Conservation (phyloP, 53 echinoderm and acorn worm species). For the Echinometra lucunter region DNA sequence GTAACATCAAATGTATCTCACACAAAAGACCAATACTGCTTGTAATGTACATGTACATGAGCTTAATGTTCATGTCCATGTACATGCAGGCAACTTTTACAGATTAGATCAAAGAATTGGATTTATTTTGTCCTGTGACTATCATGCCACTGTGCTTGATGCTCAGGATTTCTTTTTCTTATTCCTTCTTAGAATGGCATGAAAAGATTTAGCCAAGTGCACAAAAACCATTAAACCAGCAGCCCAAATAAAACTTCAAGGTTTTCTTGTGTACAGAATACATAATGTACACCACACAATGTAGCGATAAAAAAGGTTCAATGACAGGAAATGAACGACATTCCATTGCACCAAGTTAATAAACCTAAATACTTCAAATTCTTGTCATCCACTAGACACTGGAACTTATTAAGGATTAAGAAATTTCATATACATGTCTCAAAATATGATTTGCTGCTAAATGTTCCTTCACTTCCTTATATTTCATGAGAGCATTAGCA, state of each 20-base stretch:
- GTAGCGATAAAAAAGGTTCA: not conserved
- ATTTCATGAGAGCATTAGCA: not conserved
- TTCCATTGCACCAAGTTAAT: slow-evolving; percentile 9
- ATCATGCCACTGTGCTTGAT: not conserved
- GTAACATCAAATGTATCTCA: not conserved
- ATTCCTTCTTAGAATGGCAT: not conserved
- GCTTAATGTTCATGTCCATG: not conserved
- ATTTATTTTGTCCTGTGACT: not conserved
- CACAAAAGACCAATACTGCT: not conserved
- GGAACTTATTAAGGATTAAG: not conserved
- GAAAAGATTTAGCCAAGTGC: not conserved
- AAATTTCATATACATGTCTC: not conserved
- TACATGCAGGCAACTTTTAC: not conserved
- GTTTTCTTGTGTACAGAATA: no score
- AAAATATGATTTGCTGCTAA: not conserved
- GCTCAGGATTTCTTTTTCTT: not conserved
- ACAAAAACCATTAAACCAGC: no score
- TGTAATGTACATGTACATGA: not conserved
- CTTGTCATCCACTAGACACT: not conserved
- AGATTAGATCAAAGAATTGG: not conserved
- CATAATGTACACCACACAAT: no score
- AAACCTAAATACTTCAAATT: slow-evolving; percentile 4
- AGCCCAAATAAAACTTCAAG: no score
- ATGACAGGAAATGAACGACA: slow-evolving; percentile 16
- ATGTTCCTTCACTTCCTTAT: not conserved